These are phyloP conservation scores for Carcina quercana DNA, from an alignment of 2,888 invertebrate genomes.

Conservation along the genomic window DNA sequence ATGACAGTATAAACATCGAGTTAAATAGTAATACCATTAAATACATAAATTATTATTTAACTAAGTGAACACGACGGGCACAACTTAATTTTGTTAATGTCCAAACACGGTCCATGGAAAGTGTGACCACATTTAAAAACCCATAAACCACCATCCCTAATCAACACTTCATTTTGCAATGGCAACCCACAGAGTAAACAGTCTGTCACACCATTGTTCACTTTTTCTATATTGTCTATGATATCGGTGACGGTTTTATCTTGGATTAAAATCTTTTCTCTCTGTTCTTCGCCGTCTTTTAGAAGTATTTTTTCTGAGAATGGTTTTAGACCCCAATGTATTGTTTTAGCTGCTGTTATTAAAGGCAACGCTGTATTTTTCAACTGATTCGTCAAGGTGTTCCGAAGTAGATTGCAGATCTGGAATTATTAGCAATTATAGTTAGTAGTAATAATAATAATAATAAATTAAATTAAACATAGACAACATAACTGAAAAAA, in stretches of 20 bases:
- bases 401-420: slow-evolving; percentile 53
- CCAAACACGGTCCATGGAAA: slow-evolving; percentile 76
- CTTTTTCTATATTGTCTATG: slow-evolving; percentile 31
- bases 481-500: no score
- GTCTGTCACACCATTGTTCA: slow-evolving; percentile 37
- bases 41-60: no score
- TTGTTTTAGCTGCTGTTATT: slow-evolving; percentile 49
- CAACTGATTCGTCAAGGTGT: slow-evolving; percentile 32
- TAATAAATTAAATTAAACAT: no score
- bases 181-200: slow-evolving; percentile 76
- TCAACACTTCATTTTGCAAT: slow-evolving; percentile 71
- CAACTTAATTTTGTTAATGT: slow-evolving; percentile 67
- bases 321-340: slow-evolving; percentile 68
- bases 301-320: slow-evolving; percentile 20
- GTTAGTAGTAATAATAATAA: no score
- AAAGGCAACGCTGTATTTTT: slow-evolving; percentile 62
- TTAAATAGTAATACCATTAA: no score
- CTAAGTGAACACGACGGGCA: slow-evolving; percentile 56
- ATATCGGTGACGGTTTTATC: slow-evolving; percentile 20
- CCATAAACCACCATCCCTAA: slow-evolving; percentile 76
- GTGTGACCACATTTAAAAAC: slow-evolving; percentile 77
- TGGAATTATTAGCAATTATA: slow-evolving; percentile 26
- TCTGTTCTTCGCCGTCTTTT: slow-evolving; percentile 6
- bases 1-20: no score
- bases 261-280: background rate